Evolutionary conservation across 2,113 vertebrate genomes (phyloP), one percentile per base, ranked within the genome.

Genomic region (Bungarus multicinctus): DNA sequence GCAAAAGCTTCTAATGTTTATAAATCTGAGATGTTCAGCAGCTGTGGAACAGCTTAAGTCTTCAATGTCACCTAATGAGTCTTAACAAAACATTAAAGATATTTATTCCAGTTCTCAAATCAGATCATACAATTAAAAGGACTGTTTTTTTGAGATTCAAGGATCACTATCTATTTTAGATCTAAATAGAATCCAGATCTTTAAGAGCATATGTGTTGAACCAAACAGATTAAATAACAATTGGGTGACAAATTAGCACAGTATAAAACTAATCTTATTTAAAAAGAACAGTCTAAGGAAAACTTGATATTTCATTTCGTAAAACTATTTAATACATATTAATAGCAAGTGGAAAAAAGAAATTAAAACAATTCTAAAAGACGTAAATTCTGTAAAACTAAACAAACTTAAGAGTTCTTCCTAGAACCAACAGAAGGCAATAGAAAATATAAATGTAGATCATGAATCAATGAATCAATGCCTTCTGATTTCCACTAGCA

Each of bases 1-100:
- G 98, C 98, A 98, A 95, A 95, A 95, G 96, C 96, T 97, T 98
- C 97, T 97, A 97, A 95, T 98, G 97, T 98, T 98, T 98, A 98
- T 96, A 97, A 98, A 98, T 96, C 97, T 96, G 96, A 97, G 94
- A 96, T 97, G 95, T 97, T 97, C 96, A 97, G 95, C 97, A 97
- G 95, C 97, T 98, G 97, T 97, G 91, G 96, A 81, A 96, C 97
- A 98, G 96, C 91, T 95, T 96, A 98, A 97, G 94, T 96, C 95
- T 94, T 95, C 95, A 89, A 95, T 91, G 89, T 95, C 96, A 95
- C 93, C 95, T 97, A 96, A 97, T 97, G 96, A 95, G 97, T 95
- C 93, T 95, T 93, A 95, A 95, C 92, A 96, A 96, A 81, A 93
- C 85, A 88, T 53, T 74, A 93, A 89, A 93, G 53, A 93, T 22